A percentile compares a stretch with the other conserved stretches of the same genome.
These are phyloP conservation scores for Neomonachus schauinslandi DNA, from an alignment of 2,113 vertebrate genomes.

Conservation along the genomic window DNA sequence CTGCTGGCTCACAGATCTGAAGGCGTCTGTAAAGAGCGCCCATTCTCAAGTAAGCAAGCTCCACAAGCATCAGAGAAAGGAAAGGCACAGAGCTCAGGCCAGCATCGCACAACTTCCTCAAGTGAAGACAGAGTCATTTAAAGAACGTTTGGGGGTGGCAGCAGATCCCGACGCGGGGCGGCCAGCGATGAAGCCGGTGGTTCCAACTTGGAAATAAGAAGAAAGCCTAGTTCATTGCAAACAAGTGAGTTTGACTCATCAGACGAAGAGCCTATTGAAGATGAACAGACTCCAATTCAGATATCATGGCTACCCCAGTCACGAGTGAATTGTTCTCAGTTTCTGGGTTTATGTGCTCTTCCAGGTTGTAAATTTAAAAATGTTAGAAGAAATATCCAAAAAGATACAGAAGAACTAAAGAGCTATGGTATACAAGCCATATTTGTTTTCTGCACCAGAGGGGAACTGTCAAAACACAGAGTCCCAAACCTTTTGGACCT, in stretches of 20 bases:
- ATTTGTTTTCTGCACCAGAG: conserved; percentile 94
- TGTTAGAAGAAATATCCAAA: conserved; percentile 91
- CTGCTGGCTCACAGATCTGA: neutral
- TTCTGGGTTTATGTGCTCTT: conserved; percentile 92
- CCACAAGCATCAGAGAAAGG: accelerated
- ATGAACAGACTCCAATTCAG: conserved; percentile 87
- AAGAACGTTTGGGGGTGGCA: neutral
- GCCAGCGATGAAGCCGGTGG: too few species aligned
- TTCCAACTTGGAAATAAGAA: too few species aligned
- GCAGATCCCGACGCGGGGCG: too few species aligned
- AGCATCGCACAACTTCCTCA: accelerated
- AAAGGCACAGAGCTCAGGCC: accelerated
- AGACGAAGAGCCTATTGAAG: conserved; percentile 89
- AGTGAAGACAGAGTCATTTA: accelerated
- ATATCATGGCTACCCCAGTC: conserved; percentile 93
- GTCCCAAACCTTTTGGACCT: conserved; percentile 91
- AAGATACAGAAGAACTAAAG: conserved; percentile 92
- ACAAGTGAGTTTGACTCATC: conserved; percentile 91
- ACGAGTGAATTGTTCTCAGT: conserved; percentile 86
- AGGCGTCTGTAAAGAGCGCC: neutral
- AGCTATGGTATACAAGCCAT: conserved; percentile 90
- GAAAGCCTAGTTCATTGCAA: conserved; percentile 80
- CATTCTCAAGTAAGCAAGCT: accelerated
- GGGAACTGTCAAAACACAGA: conserved; percentile 91
- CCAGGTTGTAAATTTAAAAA: conserved; percentile 96